Conservation (phyloP, 2,113 vertebrate genomes). For the Saccopteryx leptura region DNA sequence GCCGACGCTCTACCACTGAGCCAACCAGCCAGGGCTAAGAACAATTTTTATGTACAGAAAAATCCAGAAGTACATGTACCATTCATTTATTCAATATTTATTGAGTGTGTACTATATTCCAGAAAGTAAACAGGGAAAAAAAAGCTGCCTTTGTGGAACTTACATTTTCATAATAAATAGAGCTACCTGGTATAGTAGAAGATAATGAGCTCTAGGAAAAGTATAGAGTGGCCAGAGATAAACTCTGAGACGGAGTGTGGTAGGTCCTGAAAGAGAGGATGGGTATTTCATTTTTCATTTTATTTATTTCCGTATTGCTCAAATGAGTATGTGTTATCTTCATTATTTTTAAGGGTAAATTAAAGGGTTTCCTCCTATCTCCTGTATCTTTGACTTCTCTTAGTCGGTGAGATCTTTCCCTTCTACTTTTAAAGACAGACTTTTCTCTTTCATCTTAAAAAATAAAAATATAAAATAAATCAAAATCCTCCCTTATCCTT, state of each 20-base stretch:
- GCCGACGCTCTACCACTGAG: too few species aligned
- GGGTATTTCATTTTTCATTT: neutral
- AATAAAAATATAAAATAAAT: neutral
- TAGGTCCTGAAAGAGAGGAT: neutral
- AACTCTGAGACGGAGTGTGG: neutral
- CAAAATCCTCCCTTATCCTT: neutral
- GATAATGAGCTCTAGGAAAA: neutral
- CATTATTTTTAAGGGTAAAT: neutral
- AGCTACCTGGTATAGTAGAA: neutral
- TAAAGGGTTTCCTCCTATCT: neutral
- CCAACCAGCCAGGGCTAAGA: too few species aligned
- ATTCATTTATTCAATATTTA: slow-evolving; percentile 56
- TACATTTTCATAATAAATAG: slow-evolving; percentile 23
- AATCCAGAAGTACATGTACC: neutral
- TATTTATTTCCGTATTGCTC: neutral
- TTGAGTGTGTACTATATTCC: neutral
- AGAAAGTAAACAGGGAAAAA: neutral
- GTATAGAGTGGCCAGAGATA: too few species aligned
- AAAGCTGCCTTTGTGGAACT: neutral
- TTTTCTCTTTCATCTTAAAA: slow-evolving; percentile 14
- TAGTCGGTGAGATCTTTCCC: neutral
- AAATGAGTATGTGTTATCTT: neutral
- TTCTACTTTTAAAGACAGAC: neutral
- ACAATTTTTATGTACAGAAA: slow-evolving; percentile 30
- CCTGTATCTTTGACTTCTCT: neutral